Conservation (phyloP, 1,140 invertebrate genomes). For the Camponotus pennsylvanicus region DNA sequence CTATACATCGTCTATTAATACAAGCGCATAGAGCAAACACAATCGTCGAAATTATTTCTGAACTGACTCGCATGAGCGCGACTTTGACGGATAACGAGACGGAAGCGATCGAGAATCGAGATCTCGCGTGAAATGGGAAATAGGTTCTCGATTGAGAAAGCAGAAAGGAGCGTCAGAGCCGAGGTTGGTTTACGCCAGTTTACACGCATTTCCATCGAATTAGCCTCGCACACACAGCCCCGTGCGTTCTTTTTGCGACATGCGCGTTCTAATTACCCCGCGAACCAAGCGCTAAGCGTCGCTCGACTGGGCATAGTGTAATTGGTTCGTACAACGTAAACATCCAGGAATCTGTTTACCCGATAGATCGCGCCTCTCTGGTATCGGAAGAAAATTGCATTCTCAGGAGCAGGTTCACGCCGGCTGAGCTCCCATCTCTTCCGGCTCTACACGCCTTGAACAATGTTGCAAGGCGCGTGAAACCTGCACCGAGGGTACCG, state of each 20-base stretch:
- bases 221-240: slow-evolving; percentile 53
- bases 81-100: background rate
- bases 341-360: slow-evolving; percentile 63
- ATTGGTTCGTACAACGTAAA: slow-evolving; percentile 56
- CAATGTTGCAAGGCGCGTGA: background rate
- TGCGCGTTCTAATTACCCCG: slow-evolving; percentile 70
- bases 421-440: slow-evolving; percentile 30
- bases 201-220: slow-evolving; percentile 64
- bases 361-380: slow-evolving; percentile 54
- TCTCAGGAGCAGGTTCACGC: slow-evolving; percentile 26
- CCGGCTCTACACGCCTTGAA: slow-evolving; percentile 1
- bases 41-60: background rate
- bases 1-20: background rate
- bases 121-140: slow-evolving; percentile 1
- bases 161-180: slow-evolving; percentile 41
- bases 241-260: slow-evolving; percentile 61
- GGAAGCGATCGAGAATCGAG: slow-evolving; percentile 27
- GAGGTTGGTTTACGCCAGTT: slow-evolving; percentile 56
- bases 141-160: slow-evolving; percentile 37
- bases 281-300: slow-evolving; percentile 65
- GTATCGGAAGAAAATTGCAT: slow-evolving; percentile 65
- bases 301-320: slow-evolving; percentile 60
- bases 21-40: background rate
- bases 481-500: background rate
- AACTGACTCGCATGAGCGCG: background rate